Percentiles rank a stretch among this genome's conserved stretches.
Conservation (phyloP, 92 coral and sea anemone genomes). For the Phenganax stokvisi region DNA sequence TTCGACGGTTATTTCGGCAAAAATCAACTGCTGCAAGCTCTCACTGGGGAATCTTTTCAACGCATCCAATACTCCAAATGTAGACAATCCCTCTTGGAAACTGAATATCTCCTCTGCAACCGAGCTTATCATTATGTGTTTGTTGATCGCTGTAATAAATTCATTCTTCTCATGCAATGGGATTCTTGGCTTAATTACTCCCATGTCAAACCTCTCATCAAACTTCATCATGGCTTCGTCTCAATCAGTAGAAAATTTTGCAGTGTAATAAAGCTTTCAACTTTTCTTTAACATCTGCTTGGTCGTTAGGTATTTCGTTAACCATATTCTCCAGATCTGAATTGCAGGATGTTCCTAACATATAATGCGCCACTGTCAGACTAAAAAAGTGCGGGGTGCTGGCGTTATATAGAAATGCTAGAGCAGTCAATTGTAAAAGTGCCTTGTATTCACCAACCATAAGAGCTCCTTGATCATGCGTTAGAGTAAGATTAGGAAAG, state of each 20-base stretch:
- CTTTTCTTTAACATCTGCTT: constrained; percentile 29
- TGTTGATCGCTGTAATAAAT: constrained; percentile 26
- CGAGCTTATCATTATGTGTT: constrained; percentile 41
- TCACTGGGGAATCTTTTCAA: constrained; percentile 30
- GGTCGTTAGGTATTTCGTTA: constrained; percentile 29
- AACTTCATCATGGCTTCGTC: constrained; percentile 35
- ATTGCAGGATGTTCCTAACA: constrained; percentile 29
- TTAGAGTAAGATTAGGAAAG: constrained; percentile 49
- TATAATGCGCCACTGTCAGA: constrained; percentile 41
- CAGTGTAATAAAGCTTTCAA: constrained; percentile 33
- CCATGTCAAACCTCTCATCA: constrained; percentile 53
- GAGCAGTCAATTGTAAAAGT: constrained; percentile 47
- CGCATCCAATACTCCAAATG: constrained; percentile 48
- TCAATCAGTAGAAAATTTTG: constrained; percentile 27
- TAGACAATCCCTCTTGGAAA: constrained; percentile 46
- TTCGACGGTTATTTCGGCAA: not conserved
- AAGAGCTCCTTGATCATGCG: constrained; percentile 49
- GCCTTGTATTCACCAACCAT: constrained; percentile 37
- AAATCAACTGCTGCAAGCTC: constrained; percentile 16
- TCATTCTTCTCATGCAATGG: constrained; percentile 37
- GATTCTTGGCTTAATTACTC: constrained; percentile 40
- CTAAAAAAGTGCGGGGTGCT: constrained; percentile 49
- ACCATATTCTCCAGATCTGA: not conserved
- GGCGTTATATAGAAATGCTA: constrained; percentile 47
- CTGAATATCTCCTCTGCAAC: constrained; percentile 41